These are phyloP conservation scores for Phrynosoma platyrhinos DNA, from an alignment of 2,113 vertebrate species.

Conservation along the genomic window DNA sequence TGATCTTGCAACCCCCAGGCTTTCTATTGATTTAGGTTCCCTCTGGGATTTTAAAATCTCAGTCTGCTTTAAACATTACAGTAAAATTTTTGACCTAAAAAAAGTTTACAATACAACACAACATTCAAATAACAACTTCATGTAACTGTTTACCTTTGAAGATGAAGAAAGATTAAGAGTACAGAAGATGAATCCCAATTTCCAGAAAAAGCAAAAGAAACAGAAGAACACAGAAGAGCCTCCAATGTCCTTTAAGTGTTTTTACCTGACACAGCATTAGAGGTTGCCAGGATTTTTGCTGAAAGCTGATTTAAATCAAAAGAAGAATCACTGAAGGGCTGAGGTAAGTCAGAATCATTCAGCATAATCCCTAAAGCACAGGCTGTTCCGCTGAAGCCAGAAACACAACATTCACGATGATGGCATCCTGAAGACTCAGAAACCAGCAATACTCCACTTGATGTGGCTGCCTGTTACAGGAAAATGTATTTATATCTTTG, in stretches of 20 bases:
- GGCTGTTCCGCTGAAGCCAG: slow-evolving; percentile 36
- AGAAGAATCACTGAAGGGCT: slow-evolving; percentile 54
- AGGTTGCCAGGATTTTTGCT: slow-evolving; percentile 35
- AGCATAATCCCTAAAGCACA: slow-evolving; percentile 63
- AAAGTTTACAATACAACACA: neutral
- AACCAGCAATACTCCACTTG: slow-evolving; percentile 4
- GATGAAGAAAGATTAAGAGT: slow-evolving; percentile 37
- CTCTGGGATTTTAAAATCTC: neutral
- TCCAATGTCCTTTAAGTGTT: slow-evolving; percentile 24
- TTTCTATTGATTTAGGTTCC: neutral
- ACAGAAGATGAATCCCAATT: slow-evolving; percentile 29
- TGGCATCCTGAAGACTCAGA: slow-evolving; percentile 39
- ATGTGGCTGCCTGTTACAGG: slow-evolving; percentile 54
- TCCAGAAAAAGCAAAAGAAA: slow-evolving; percentile 34
- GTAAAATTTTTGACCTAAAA: neutral
- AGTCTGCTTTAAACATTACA: neutral
- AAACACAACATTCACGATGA: neutral
- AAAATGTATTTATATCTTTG: slow-evolving; percentile 2
- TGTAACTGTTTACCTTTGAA: slow-evolving; percentile 32
- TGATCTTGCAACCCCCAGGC: neutral
- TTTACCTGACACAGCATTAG: slow-evolving; percentile 74
- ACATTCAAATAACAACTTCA: neutral
- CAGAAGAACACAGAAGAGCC: neutral
- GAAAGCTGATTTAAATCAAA: slow-evolving; percentile 43
- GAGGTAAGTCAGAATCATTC: slow-evolving; percentile 61